Conservation (phyloP, 2,888 invertebrate species). For the Pachliopta kotzebuea region DNA sequence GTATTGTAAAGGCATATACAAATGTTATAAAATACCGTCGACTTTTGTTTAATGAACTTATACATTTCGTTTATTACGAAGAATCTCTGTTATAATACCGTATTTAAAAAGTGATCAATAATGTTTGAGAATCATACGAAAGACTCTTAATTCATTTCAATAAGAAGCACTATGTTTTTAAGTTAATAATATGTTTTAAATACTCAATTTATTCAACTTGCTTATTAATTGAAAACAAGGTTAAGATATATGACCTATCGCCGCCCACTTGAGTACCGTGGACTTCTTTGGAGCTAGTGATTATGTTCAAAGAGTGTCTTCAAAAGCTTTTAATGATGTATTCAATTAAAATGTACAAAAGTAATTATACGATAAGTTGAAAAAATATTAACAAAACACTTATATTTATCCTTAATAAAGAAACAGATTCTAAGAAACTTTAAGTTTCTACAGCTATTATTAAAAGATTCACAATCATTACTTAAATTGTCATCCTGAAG, state of each 20-base stretch:
- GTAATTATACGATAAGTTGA: too few relatives aligned
- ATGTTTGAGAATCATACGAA: not conserved
- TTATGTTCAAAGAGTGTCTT: not conserved
- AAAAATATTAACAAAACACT: too few relatives aligned
- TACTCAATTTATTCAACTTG: not conserved
- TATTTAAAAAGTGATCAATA: not conserved
- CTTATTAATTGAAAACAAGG: conserved; percentile 3
- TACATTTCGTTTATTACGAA: not conserved
- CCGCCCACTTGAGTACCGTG: not conserved
- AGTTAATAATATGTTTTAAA: not conserved
- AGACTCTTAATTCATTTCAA: not conserved
- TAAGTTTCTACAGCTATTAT: too few relatives aligned
- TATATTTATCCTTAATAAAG: too few relatives aligned
- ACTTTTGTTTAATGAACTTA: too few relatives aligned
- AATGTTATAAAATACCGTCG: too few relatives aligned
- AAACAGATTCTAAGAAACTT: too few relatives aligned
- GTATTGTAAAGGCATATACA: too few relatives aligned
- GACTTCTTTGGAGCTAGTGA: not conserved
- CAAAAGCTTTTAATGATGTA: not conserved
- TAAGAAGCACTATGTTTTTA: not conserved
- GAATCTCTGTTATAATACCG: not conserved
- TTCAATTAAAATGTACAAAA: not conserved
- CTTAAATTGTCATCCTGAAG: too few relatives aligned
- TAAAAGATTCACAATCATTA: too few relatives aligned
- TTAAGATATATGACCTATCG: conserved; percentile 3